Base-by-base conservation (phyloP, 2,888 invertebrate genomes). In the Apomyelois bistriatella region DNA sequence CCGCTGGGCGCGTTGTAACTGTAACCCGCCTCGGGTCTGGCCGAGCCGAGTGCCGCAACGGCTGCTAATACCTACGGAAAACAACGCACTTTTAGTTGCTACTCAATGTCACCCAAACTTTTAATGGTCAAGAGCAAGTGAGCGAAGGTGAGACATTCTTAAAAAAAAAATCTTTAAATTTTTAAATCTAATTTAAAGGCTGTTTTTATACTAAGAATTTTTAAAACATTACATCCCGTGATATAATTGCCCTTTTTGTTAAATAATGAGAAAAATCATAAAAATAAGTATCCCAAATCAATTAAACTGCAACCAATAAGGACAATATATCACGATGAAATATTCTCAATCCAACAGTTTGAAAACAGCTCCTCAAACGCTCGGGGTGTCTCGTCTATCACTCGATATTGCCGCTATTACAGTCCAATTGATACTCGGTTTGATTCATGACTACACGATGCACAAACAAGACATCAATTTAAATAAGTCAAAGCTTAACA, bases 21-120 rank as follows among this genome's bases (percentile, higher is more conserved):
- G 79, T 92, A 92, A 68, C 92, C 92, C 72, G 92, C 92, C 79
- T 93, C 92, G 75, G 93, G 93, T 58, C 92, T 85, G 54, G 91
- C 92, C 75, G 91, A 90, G 73, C 91, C 91, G 76, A 91, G 82
- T 54, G 91, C 90, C 82, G 92, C 85, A 61, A 92, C 86, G 80
- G 90, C 90, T 70, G 90, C 89, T 69, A 90, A 80, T 80, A 90
- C 90, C 90, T 90, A 79, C 68, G 62, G 65, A 64, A 75, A 64
- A 59, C 63, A 65, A 65, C 59, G 65, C 60, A 65, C 56, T 57
- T 66, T 64, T 64, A 69, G 32, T 13, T 3, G 13, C 16, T 46
- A 12, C 15, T 5, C 1, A 2, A 16, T 12, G 2, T 28, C 13
- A 43, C 28, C 43, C 30, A 13, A 15, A 3, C 15, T 15, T 15